Conservation (phyloP, 2,113 vertebrate species). For the Tyrannus savana region DNA sequence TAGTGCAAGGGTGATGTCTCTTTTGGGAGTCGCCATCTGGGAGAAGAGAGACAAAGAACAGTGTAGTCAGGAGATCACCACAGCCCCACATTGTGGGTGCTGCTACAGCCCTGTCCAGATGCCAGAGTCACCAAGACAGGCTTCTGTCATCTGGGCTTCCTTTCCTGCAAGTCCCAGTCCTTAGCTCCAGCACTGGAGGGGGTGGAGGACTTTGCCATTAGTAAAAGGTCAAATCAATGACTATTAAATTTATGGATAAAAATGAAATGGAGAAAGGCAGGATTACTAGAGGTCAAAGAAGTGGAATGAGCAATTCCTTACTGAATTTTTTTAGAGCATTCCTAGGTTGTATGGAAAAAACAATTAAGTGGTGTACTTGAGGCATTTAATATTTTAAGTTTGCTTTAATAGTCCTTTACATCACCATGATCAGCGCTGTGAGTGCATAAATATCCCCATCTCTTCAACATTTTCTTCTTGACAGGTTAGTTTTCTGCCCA, state of each 20-base stretch:
- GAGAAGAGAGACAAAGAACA: neutral
- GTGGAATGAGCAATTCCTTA: neutral
- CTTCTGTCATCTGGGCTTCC: neutral
- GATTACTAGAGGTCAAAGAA: neutral
- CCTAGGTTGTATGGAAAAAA: neutral
- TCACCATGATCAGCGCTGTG: slow-evolving; percentile 27
- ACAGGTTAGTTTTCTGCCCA: slow-evolving; percentile 64
- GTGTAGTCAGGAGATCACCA: neutral
- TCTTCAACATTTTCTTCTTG: slow-evolving; percentile 51
- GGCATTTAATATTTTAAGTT: slow-evolving; percentile 40
- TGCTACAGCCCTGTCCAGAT: neutral
- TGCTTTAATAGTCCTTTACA: slow-evolving; percentile 55
- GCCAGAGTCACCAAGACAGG: neutral
- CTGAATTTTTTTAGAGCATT: neutral
- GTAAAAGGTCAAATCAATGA: neutral
- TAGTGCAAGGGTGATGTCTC: neutral
- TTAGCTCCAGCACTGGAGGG: neutral
- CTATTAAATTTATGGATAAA: neutral
- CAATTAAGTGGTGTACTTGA: neutral
- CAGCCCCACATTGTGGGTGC: fast-evolving
- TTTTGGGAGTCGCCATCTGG: neutral
- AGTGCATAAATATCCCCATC: slow-evolving; percentile 58
- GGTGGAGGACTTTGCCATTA: neutral
- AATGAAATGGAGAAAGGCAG: neutral
- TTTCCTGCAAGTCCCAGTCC: neutral